Conservation (phyloP, 2,888 invertebrate species). For the Brachyptera putata region DNA sequence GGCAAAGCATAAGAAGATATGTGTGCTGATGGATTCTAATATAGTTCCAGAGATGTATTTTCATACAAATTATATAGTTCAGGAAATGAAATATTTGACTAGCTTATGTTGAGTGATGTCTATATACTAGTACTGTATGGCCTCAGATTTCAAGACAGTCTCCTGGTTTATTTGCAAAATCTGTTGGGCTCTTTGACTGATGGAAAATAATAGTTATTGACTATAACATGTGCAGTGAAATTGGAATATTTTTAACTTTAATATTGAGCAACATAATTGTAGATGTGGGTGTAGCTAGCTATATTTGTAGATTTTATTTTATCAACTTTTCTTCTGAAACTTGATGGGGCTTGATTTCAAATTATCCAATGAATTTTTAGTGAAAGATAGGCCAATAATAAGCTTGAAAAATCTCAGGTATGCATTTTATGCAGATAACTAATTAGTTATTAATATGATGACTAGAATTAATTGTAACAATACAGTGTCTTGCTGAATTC, state of each 20-base stretch:
- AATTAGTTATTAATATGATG: background rate
- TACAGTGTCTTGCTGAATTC: conserved; percentile 12
- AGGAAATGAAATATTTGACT: background rate
- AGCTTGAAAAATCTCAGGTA: conserved; percentile 17
- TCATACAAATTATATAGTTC: background rate
- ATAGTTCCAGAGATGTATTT: background rate
- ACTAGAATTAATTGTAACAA: background rate
- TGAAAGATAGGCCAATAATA: background rate
- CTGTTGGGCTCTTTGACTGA: conserved; percentile 1
- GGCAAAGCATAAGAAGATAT: no score
- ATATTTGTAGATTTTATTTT: background rate
- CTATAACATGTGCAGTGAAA: background rate
- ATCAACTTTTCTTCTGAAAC: no score
- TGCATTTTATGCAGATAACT: background rate
- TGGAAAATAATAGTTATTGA: no score
- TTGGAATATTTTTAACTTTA: background rate
- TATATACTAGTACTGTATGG: no score
- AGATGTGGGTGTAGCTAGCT: no score
- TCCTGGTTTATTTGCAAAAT: background rate
- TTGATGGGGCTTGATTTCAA: no score
- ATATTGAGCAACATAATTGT: background rate
- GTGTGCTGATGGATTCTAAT: background rate
- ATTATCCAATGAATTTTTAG: background rate
- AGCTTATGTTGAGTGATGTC: no score
- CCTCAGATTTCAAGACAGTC: no score